These are phyloP conservation scores for Eubasilissa regina DNA, from an alignment of 1,140 invertebrate species.

Conservation along the genomic window DNA sequence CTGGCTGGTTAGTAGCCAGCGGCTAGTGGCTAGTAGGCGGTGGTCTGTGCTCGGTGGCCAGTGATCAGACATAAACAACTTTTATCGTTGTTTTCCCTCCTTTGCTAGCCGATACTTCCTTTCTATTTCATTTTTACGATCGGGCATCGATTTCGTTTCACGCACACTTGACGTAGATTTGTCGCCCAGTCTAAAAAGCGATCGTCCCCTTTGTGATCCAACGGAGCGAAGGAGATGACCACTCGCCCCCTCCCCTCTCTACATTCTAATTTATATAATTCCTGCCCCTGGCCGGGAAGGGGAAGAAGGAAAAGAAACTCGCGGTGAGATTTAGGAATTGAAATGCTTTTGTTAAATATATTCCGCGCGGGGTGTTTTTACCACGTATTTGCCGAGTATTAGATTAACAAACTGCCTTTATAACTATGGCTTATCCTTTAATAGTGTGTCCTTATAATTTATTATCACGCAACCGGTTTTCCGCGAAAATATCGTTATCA, in stretches of 20 bases:
- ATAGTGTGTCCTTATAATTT: too few relatives aligned
- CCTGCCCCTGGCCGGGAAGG: conserved; percentile 7
- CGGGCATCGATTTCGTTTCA: conserved; percentile 36
- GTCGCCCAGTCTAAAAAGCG: conserved; percentile 24
- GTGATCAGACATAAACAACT: background rate
- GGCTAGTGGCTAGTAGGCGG: too few relatives aligned
- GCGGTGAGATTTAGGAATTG: too few relatives aligned
- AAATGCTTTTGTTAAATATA: too few relatives aligned
- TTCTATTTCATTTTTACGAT: conserved; percentile 37
- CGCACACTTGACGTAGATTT: conserved; percentile 35
- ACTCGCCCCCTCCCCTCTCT: background rate
- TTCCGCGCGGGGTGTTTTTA: background rate
- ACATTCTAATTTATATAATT: conserved; percentile 58
- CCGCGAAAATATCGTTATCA: too few relatives aligned
- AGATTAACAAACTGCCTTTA: too few relatives aligned
- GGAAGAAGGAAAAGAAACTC: too few relatives aligned
- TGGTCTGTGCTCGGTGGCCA: background rate
- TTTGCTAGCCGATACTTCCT: conserved; percentile 8
- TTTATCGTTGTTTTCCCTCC: background rate
- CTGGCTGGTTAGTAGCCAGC: too few relatives aligned
- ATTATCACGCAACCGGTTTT: too few relatives aligned
- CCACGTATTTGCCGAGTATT: too few relatives aligned
- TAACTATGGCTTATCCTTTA: too few relatives aligned
- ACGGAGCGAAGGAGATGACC: background rate
- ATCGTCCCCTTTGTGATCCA: too few relatives aligned